A percentile compares a stretch with the other conserved stretches of the same genome.
Conservation (phyloP, 2,797 vertebrate species). For the Spizella passerina region DNA sequence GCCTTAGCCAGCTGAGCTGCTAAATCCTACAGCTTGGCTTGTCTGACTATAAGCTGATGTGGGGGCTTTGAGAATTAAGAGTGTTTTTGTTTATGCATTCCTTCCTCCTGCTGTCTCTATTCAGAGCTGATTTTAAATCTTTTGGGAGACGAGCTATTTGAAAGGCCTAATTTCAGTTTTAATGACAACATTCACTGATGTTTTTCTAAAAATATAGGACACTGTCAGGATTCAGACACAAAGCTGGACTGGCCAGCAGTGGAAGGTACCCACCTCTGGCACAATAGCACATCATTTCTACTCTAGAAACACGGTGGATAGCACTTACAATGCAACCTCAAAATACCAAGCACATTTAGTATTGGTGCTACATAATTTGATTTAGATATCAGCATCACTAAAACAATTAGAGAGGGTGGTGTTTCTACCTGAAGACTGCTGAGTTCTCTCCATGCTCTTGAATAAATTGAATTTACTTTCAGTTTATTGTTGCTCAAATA, state of each 20-base stretch:
- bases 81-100: constrained; percentile 57
- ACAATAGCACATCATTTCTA: background rate
- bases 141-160: constrained; percentile 3
- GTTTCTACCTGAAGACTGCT: constrained; percentile 84
- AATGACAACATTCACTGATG: background rate
- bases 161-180: constrained; percentile 27
- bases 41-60: constrained; percentile 58
- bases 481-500: constrained; percentile 90
- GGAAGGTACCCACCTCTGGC: background rate
- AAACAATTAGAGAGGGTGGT: background rate
- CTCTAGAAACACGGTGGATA: background rate
- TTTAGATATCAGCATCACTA: background rate
- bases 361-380: background rate
- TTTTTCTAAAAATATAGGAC: background rate
- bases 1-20: constrained; percentile 59
- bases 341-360: background rate
- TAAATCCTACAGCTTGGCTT: constrained; percentile 64
- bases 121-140: constrained; percentile 29
- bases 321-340: background rate
- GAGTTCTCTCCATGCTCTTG: constrained; percentile 92
- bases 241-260: background rate
- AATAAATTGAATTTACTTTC: constrained; percentile 87
- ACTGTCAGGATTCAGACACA: background rate
- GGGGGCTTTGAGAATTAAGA: constrained; percentile 61
- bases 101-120: constrained; percentile 33